Evolutionary conservation across 2,797 vertebrate genomes (phyloP).

Genomic region (Protosalanx chinensis): DNA sequence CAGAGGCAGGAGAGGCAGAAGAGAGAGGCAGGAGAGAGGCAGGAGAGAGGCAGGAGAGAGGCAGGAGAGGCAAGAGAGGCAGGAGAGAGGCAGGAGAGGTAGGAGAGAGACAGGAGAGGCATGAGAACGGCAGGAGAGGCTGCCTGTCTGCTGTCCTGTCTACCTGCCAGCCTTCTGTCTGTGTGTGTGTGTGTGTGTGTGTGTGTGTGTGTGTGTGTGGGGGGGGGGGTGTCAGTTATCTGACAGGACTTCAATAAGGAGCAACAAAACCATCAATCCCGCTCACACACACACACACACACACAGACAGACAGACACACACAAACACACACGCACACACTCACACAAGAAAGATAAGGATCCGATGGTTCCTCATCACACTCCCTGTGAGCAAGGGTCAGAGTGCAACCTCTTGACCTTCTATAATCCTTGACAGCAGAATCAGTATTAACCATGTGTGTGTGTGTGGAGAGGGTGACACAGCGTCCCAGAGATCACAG

Average conservation of each 20-base stretch:
- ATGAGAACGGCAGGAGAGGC: not conserved
- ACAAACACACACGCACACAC: conserved; percentile 3
- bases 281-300: not conserved
- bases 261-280: conserved; percentile 1
- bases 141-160: not conserved
- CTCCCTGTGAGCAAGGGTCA: not conserved
- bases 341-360: not conserved
- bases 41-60: no score
- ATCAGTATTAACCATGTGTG: not conserved
- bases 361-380: not conserved
- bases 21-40: no score
- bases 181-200: not conserved
- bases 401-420: not conserved
- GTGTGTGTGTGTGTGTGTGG: not conserved
- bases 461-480: not conserved
- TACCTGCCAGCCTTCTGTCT: not conserved
- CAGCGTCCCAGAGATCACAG: not conserved
- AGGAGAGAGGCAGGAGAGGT: no score
- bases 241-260: not conserved
- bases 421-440: not conserved
- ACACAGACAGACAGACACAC: not conserved
- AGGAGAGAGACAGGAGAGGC: no score
- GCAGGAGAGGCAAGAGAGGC: no score
- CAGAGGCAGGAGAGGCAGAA: not conserved
- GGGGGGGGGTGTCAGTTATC: no score